phyloP scores from a whole-genome alignment of 92 coral and sea anemone genomes.

The Zoanthus gigantus region DNA sequence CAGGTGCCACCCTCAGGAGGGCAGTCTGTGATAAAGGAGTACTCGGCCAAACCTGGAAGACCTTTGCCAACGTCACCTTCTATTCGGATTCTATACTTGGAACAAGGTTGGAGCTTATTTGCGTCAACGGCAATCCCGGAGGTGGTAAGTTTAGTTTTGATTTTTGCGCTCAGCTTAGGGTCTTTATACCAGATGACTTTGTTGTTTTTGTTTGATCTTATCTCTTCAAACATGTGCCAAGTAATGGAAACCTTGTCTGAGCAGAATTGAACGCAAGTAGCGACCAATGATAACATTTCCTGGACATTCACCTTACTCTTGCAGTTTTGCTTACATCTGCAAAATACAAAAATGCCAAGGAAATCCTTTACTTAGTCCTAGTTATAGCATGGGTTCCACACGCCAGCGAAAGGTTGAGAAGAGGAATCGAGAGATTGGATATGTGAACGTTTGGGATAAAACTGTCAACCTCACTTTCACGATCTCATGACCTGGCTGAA shows the following conservation, averaged over 20 bases:
- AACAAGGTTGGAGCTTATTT: slow-evolving; percentile 25
- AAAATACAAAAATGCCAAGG: background rate
- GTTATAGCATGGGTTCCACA: background rate
- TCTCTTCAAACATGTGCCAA: slow-evolving; percentile 45
- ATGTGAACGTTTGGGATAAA: too few relatives aligned
- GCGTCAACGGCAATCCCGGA: slow-evolving; percentile 37
- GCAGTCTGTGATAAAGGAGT: slow-evolving; percentile 66
- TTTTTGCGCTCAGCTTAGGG: slow-evolving; percentile 15
- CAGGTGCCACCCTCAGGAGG: slow-evolving; percentile 87
- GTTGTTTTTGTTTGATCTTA: slow-evolving; percentile 5
- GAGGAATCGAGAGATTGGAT: too few relatives aligned
- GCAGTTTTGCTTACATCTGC: slow-evolving; percentile 32
- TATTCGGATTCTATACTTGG: slow-evolving; percentile 39
- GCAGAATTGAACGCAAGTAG: slow-evolving; percentile 25
- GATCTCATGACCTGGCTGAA: too few relatives aligned
- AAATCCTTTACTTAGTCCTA: too few relatives aligned
- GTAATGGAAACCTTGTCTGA: slow-evolving; percentile 22
- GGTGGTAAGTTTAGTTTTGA: slow-evolving; percentile 34
- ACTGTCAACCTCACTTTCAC: too few relatives aligned
- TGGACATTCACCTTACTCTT: slow-evolving; percentile 38
- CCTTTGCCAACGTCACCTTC: slow-evolving; percentile 39
- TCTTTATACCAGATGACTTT: slow-evolving; percentile 23
- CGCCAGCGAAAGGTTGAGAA: background rate
- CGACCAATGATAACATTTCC: slow-evolving; percentile 21
- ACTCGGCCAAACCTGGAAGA: slow-evolving; percentile 41